phyloP scores from a whole-genome alignment of 2,888 invertebrate species.

The Melieria crassipennis region DNA sequence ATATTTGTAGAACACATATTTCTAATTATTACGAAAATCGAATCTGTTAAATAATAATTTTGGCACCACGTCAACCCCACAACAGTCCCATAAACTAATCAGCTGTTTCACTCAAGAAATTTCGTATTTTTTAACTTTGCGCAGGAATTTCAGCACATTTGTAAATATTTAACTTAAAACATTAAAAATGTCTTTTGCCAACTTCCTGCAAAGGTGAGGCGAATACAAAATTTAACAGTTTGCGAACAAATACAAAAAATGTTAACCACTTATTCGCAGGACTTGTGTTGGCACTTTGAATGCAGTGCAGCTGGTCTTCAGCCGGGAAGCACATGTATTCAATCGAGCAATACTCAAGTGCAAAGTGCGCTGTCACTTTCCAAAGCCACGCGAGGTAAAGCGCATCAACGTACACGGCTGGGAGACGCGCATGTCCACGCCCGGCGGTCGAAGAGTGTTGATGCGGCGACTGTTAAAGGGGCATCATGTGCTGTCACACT shows the following conservation, averaged over 20 bases:
- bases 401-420: conserved; percentile 79
- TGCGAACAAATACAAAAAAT: conserved; percentile 42
- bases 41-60: no score
- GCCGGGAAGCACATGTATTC: conserved; percentile 58
- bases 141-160: no score
- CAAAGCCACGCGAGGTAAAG: conserved; percentile 77
- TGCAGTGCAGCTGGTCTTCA: conserved; percentile 48
- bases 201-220: no score
- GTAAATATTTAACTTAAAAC: no score
- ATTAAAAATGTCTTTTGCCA: no score
- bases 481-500: conserved; percentile 76
- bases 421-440: conserved; percentile 75
- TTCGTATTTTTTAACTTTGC: no score
- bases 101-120: no score
- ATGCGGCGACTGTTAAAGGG: conserved; percentile 84
- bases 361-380: conserved; percentile 70
- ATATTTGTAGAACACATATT: no score
- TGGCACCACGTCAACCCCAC: no score
- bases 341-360: conserved; percentile 55
- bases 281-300: conserved; percentile 44
- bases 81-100: no score
- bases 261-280: conserved; percentile 48
- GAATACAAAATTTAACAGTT: not conserved
- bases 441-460: conserved; percentile 74
- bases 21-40: no score